A percentile compares a stretch with the other conserved stretches of the same genome.
Evolutionary conservation across 2,888 invertebrate species (phyloP).

Genomic region (Rhagonycha fulva): DNA sequence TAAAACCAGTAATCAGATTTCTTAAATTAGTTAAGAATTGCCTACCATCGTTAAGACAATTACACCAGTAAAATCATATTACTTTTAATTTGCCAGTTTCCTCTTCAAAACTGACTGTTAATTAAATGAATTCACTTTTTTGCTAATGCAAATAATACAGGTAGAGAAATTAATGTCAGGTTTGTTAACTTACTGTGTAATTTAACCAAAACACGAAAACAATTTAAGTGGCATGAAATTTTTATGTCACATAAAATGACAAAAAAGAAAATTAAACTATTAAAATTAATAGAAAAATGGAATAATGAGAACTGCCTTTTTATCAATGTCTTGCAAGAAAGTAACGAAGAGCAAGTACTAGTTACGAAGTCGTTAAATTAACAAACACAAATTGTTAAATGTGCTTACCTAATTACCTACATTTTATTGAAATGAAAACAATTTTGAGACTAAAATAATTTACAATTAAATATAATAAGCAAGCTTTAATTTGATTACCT

Average conservation of each 20-base stretch:
- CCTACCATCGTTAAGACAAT: background rate
- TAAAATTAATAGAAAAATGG: background rate
- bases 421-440: background rate
- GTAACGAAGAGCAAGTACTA: background rate
- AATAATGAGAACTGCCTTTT: background rate
- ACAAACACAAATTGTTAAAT: background rate
- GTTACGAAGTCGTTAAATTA: slow-evolving; percentile 12
- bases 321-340: background rate
- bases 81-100: background rate
- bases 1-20: background rate
- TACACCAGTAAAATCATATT: background rate
- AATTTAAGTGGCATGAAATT: background rate
- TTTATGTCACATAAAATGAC: background rate
- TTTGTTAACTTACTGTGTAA: background rate
- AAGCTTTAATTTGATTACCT: background rate
- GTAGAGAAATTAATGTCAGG: background rate
- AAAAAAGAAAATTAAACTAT: background rate
- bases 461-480: background rate
- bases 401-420: slow-evolving; percentile 4
- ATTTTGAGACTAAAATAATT: background rate
- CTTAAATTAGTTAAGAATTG: background rate
- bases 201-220: background rate
- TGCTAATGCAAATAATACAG: background rate
- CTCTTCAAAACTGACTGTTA: background rate
- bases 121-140: background rate